Base-by-base conservation (phyloP, 2,888 invertebrate genomes). In the Heliconius ethilla region DNA sequence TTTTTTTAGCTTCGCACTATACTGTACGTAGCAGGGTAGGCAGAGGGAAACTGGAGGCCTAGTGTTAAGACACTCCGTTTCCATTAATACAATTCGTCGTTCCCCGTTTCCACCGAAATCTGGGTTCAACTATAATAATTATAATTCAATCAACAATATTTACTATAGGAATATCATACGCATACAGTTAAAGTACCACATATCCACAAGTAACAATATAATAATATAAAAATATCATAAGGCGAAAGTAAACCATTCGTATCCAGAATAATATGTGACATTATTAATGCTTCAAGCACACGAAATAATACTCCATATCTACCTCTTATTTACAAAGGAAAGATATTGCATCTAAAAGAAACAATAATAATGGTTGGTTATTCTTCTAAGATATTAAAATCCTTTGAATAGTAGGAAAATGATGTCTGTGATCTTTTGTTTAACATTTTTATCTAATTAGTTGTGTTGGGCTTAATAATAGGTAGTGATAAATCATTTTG, bases 201-300 rank as follows among this genome's bases (percentile, higher is more conserved):
- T 25, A 62, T 13, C 11, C 5, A 25, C 5, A 62, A 51, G 22
- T 70, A 70, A 4, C 1, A 45, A 69, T 29, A 45, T 70, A 33
- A 37, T 7, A n/a, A 72, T 33, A 33, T 33, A 72, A 22, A 22
- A 13, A n/a, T 59, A 59, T 33, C 55, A 59, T 15, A 59, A 51
- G 70, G 6, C 11, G n/a, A 51, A 33, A 37, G 25, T 13, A 72
- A 76, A 76, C 62, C 76, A 66, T 76, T 67, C 25, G 40, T 29
- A 37, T 59, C 27, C n/a, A 22, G 27, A 76, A 79, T 76, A 76
- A 79, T 74, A 76, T 51, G 45, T 74, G 29, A 70, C 69, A 74
- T 79, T 79, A 76, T 70, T 79, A 76, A 79, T 70, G 74, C 73
- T 59, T 76, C 37, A 37, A 74, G 76, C 67, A 73, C 51, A 76